Percentiles rank a stretch among this genome's conserved stretches.
Evolutionary conservation across 2,888 invertebrate genomes (phyloP).

Genomic region (Sepiola atlantica): DNA sequence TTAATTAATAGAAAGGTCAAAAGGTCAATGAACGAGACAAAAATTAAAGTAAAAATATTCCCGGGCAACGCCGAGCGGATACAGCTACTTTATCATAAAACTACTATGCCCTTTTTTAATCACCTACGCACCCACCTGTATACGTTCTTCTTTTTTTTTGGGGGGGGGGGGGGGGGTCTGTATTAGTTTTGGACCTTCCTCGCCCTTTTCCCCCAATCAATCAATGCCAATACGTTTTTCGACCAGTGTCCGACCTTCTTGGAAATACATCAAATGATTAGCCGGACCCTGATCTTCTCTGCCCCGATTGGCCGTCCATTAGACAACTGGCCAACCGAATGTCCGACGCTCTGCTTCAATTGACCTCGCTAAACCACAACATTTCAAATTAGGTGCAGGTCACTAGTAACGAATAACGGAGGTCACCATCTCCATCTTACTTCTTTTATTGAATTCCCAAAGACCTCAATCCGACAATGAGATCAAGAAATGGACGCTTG

Average conservation of each 20-base stretch:
- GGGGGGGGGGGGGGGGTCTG: too few species aligned
- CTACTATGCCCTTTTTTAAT: too few species aligned
- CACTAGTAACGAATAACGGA: neutral
- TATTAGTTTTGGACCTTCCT: neutral
- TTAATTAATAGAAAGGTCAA: too few species aligned
- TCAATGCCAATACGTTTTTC: neutral
- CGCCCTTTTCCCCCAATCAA: neutral
- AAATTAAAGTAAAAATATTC: too few species aligned
- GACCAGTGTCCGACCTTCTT: neutral
- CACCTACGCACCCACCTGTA: too few species aligned
- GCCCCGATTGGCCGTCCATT: neutral
- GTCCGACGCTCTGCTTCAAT: neutral
- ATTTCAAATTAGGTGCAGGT: neutral
- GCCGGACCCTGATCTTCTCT: neutral
- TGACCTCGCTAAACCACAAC: neutral
- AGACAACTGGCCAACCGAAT: neutral
- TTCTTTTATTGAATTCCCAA: neutral
- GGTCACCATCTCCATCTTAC: neutral
- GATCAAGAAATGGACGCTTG: neutral
- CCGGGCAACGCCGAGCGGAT: too few species aligned
- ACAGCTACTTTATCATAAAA: too few species aligned
- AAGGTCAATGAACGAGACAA: too few species aligned
- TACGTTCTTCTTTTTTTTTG: too few species aligned
- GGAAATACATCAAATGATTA: neutral
- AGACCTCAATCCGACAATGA: neutral